A percentile compares a stretch with the other conserved stretches of the same genome.
These are phyloP conservation scores for Nesogale talazaci DNA, from an alignment of 2,113 vertebrate genomes.

Conservation along the genomic window DNA sequence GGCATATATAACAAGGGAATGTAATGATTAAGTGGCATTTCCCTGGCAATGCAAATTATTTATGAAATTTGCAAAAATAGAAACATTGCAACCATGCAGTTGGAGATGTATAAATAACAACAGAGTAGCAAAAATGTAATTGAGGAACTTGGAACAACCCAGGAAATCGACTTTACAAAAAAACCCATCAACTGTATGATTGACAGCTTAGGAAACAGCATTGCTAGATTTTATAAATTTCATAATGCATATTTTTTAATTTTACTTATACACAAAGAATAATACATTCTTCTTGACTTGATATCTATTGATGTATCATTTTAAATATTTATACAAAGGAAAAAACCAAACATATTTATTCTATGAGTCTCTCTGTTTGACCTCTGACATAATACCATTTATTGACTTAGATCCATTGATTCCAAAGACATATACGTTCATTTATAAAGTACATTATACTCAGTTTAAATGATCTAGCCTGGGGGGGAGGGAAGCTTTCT, in stretches of 20 bases:
- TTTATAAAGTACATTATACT: slow-evolving; percentile 64
- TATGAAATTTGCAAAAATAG: slow-evolving; percentile 65
- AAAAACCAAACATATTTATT: slow-evolving; percentile 55
- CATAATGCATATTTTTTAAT: slow-evolving; percentile 58
- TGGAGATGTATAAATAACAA: slow-evolving; percentile 53
- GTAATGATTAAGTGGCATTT: slow-evolving; percentile 63
- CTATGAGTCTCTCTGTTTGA: slow-evolving; percentile 55
- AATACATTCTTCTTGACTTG: slow-evolving; percentile 43
- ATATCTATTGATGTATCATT: slow-evolving; percentile 51
- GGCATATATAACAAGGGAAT: slow-evolving; percentile 23
- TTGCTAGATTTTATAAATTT: slow-evolving; percentile 60
- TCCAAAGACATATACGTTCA: slow-evolving; percentile 64
- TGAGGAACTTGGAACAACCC: slow-evolving; percentile 26
- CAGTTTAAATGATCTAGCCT: slow-evolving; percentile 65
- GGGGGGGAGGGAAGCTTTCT: slow-evolving; percentile 61
- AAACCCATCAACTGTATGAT: slow-evolving; percentile 22
- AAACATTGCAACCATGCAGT: slow-evolving; percentile 18
- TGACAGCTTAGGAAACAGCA: slow-evolving; percentile 46
- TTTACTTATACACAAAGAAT: slow-evolving; percentile 69
- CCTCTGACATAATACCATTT: slow-evolving; percentile 62
- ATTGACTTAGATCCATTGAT: slow-evolving; percentile 74
- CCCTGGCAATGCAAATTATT: slow-evolving; percentile 55
- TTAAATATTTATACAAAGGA: slow-evolving; percentile 67
- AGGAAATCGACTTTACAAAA: slow-evolving; percentile 57
- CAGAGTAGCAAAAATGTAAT: slow-evolving; percentile 34